Evolutionary conservation across 1,140 invertebrate genomes (phyloP).

Genomic region (Drosophila elegans): DNA sequence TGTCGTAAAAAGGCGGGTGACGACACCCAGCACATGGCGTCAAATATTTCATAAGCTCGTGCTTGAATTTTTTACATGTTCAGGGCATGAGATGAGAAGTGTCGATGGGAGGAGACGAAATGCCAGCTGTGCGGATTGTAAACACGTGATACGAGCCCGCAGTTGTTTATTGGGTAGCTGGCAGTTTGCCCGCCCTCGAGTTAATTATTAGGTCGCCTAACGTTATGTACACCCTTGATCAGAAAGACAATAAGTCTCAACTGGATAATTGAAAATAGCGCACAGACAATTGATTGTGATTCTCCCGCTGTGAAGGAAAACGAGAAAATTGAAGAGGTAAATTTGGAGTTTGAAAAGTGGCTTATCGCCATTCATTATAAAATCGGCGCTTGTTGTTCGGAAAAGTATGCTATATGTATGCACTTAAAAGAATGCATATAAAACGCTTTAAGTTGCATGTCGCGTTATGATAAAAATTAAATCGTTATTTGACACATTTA

Average conservation of each 20-base stretch:
- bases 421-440: neutral
- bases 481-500: too few species aligned
- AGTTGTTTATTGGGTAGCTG: constrained; percentile 13
- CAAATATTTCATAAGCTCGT: constrained; percentile 80
- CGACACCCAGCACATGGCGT: constrained; percentile 68
- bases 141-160: constrained; percentile 50
- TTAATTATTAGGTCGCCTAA: constrained; percentile 30
- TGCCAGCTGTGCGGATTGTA: constrained; percentile 65
- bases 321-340: neutral
- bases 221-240: constrained; percentile 11
- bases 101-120: neutral
- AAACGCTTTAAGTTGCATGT: too few species aligned
- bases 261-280: constrained; percentile 26
- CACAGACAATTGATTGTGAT: constrained; percentile 33
- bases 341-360: neutral
- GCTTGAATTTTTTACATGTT: constrained; percentile 62
- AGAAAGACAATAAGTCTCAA: constrained; percentile 1
- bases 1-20: constrained; percentile 78
- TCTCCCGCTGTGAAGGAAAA: neutral
- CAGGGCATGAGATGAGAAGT: constrained; percentile 11
- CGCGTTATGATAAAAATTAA: too few species aligned
- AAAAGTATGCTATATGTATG: constrained; percentile 50
- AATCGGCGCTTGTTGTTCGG: constrained; percentile 43
- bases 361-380: constrained; percentile 53
- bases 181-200: constrained; percentile 5